A percentile compares a stretch with the other conserved stretches of the same genome.
These are phyloP conservation scores for Hirtodrosophila histrioides DNA, from an alignment of 2,888 invertebrate species.

Conservation along the genomic window DNA sequence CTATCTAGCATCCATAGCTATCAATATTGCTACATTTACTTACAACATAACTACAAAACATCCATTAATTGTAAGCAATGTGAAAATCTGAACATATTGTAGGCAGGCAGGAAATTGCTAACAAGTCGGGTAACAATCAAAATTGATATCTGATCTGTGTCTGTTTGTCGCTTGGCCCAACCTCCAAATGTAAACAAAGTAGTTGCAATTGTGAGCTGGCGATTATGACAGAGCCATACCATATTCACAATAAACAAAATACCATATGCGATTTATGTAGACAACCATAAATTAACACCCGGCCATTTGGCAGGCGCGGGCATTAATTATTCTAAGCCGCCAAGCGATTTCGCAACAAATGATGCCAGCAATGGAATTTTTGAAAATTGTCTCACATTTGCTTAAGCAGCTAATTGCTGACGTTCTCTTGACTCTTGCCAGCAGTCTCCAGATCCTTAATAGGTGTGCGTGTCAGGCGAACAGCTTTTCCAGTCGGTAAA, in stretches of 20 bases:
- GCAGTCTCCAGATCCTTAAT: conserved; percentile 56
- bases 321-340: conserved; percentile 71
- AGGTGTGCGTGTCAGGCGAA: conserved; percentile 53
- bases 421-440: conserved; percentile 37
- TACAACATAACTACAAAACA: not conserved
- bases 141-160: conserved; percentile 49
- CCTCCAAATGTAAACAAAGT: conserved; percentile 38
- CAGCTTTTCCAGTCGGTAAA: conserved; percentile 51
- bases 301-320: conserved; percentile 51
- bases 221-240: conserved; percentile 53
- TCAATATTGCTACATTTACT: conserved; percentile 4
- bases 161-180: conserved; percentile 39
- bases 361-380: conserved; percentile 54
- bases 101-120: conserved; percentile 68
- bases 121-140: conserved; percentile 60
- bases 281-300: conserved; percentile 77
- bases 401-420: conserved; percentile 62
- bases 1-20: too few species aligned
- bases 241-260: conserved; percentile 39
- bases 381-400: conserved; percentile 69
- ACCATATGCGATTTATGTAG: conserved; percentile 48
- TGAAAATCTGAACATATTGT: conserved; percentile 27
- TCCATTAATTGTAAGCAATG: conserved; percentile 13
- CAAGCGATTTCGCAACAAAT: conserved; percentile 50
- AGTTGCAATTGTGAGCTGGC: conserved; percentile 41